Base-by-base conservation (phyloP, 1,140 invertebrate species). In the Tetranychus cinnabarinus region DNA sequence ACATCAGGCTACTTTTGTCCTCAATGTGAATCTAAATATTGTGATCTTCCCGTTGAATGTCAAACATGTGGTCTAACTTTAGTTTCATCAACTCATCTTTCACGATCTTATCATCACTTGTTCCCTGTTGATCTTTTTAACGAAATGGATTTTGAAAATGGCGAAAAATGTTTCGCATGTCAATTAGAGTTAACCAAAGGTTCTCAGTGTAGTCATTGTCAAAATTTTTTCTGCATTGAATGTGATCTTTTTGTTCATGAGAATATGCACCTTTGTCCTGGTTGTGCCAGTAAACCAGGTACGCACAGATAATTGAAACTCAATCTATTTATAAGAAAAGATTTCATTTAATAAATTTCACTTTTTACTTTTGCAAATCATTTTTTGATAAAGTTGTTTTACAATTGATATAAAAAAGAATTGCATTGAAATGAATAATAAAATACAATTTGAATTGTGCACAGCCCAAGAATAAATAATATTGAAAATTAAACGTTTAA, bases 1-100 rank as follows among this genome's bases (percentile, higher is more conserved):
- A 47, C 23, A 35, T 56, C 39, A 15, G 92, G 91, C 2, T 96
- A 93, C 70, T 83, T 91, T 68, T 98, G 92, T 72, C 91, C 90
- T 34, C 90, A 96, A 70, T 98, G 95, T 75, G 81, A 82, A 63
- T 88, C 87, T 72, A 95, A 96, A 76, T 96, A 97, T 73, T 98
- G 93, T 75, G 90, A 97, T 72, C 77, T 97, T 64, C 95, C 95
- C 0, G 87, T 91, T 1, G 93, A 97, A 75, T 98, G 95, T 72
- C 80, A 84, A 70, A 83, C 85, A 13, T 98, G 95, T 75, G 88
- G 76, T 12, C 75, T 98, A 35, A 97, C 90, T 3, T 75, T 98
- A n/a, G 92, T 97, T 3, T 96, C 92, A 6, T 90, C 93, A 12
- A 90, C 92, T 15, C 93, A 98, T 77, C 77, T 98, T 47, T 92